phyloP scores from a whole-genome alignment of 2,888 invertebrate genomes.

The Apotomis betuletana region DNA sequence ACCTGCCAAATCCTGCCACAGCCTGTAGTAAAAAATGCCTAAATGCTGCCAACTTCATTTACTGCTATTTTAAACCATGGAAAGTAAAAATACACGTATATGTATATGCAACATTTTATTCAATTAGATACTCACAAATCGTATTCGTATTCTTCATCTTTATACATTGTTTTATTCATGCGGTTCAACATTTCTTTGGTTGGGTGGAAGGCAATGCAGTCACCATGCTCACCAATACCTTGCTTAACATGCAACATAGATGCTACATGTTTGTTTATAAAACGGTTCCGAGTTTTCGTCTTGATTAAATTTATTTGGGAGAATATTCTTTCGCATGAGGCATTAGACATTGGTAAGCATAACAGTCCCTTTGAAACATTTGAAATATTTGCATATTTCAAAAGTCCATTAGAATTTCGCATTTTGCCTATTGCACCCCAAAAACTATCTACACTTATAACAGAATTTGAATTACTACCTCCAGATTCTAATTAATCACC shows the following conservation, averaged over 20 bases:
- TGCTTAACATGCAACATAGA: neutral
- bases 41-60: too few species aligned
- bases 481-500: slow-evolving; percentile 34
- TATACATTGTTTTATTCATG: slow-evolving; percentile 23
- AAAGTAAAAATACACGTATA: neutral
- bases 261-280: slow-evolving; percentile 1
- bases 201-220: slow-evolving; percentile 10
- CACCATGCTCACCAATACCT: neutral
- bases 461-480: slow-evolving; percentile 31
- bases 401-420: neutral
- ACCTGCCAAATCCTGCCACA: too few species aligned
- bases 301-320: neutral
- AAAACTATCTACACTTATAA: slow-evolving; percentile 40
- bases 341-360: slow-evolving; percentile 12
- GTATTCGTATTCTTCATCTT: slow-evolving; percentile 11
- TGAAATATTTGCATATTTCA: slow-evolving; percentile 7
- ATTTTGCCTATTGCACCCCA: slow-evolving; percentile 33
- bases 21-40: neutral
- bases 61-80: neutral
- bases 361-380: slow-evolving; percentile 1
- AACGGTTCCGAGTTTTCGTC: neutral
- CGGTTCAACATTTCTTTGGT: slow-evolving; percentile 15
- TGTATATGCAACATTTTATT: too few species aligned
- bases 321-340: slow-evolving; percentile 19
- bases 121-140: slow-evolving; percentile 14